Percentiles rank a stretch among this genome's conserved stretches.
phyloP scores from a whole-genome alignment of 2,797 vertebrate species.

The Pogoniulus pusillus region DNA sequence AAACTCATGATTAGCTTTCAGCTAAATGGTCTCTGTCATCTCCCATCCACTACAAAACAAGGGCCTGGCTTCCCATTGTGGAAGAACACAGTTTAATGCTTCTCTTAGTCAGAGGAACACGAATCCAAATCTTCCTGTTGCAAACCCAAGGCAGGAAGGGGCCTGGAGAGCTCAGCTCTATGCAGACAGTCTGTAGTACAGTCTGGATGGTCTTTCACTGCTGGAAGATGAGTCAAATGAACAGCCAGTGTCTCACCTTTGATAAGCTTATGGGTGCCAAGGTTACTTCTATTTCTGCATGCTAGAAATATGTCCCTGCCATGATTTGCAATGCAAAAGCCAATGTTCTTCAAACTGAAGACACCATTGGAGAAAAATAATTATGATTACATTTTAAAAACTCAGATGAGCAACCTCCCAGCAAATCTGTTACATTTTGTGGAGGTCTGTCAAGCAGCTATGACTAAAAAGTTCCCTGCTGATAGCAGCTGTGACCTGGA shows the following conservation, averaged over 20 bases:
- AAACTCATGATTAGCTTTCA: neutral
- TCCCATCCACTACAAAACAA: neutral
- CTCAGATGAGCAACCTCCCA: neutral
- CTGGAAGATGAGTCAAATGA: neutral
- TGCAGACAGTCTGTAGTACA: neutral
- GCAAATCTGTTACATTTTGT: neutral
- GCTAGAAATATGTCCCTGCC: neutral
- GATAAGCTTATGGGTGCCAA: neutral
- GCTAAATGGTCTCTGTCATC: neutral
- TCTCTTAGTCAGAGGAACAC: neutral
- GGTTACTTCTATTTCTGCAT: neutral
- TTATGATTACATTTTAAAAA: neutral
- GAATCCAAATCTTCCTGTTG: neutral
- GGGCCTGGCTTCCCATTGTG: fast-evolving
- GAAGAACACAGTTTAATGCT: neutral
- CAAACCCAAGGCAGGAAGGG: neutral
- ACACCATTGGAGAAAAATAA: neutral
- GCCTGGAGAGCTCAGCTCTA: neutral
- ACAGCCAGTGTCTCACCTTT: neutral
- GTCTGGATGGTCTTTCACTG: neutral
- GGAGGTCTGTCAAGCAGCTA: neutral
- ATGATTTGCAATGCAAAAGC: neutral
- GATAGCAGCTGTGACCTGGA: neutral
- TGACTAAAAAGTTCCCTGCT: neutral
- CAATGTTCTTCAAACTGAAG: neutral